These are phyloP conservation scores for Riparia riparia DNA, from an alignment of 2,113 vertebrate genomes.

Conservation along the genomic window DNA sequence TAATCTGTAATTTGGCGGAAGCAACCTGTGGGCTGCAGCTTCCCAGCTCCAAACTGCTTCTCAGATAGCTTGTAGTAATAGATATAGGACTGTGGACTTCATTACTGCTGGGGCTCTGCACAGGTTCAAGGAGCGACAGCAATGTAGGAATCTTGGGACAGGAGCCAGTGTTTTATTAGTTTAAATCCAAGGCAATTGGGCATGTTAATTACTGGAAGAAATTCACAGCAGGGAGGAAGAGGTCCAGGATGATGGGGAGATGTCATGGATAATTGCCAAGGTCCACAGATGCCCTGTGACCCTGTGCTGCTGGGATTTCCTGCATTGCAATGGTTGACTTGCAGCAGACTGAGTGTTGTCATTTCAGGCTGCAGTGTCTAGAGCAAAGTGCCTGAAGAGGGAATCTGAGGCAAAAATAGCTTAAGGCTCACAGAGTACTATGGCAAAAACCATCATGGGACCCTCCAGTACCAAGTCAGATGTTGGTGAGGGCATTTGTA, in stretches of 20 bases:
- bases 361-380: neutral
- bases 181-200: neutral
- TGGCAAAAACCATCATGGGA: neutral
- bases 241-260: neutral
- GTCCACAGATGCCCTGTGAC: neutral
- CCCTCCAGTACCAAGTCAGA: neutral
- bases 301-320: neutral
- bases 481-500: neutral
- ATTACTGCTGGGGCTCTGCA: neutral
- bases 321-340: neutral
- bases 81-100: neutral
- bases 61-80: neutral
- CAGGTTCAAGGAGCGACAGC: fast-evolving
- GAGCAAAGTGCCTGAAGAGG: neutral
- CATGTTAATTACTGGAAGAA: constrained; percentile 36
- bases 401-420: neutral
- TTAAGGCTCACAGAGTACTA: neutral
- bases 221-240: neutral
- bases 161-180: neutral
- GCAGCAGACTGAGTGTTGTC: neutral
- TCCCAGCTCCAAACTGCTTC: neutral
- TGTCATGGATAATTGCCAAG: neutral
- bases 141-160: neutral
- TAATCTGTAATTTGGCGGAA: neutral
- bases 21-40: neutral